Base-by-base conservation (phyloP, 2,113 vertebrate species). In the Bettongia penicillata region DNA sequence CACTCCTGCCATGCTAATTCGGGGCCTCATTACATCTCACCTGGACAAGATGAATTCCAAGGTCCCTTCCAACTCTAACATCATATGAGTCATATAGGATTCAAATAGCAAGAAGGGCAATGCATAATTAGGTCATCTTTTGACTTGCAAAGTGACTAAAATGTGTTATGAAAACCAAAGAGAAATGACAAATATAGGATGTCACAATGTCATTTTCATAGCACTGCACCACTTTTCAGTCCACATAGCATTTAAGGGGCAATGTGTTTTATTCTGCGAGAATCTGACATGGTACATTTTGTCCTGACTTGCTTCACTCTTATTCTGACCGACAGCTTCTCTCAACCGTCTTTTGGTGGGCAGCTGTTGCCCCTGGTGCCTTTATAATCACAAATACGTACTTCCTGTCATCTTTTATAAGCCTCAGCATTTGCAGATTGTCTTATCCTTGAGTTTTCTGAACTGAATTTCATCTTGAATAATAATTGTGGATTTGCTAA, bases 401-500 rank as follows among this genome's bases (percentile, higher is more conserved):
- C 7, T 0, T 95, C 89, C 96, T 98, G 96, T 97, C 98, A 98
- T 97, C 96, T 97, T 97, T 96, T 94, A 98, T 98, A 98, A 97
- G 96, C 97, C 91, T 97, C 95, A 97, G 95, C 95, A 98, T 93
- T 97, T 94, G 93, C 95, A 97, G 94, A 97, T 96, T 95, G 96
- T 96, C 96, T 96, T 97, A 96, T 96, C 96, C 93, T 97, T 97
- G 97, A 95, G 53, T 97, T 98, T 97, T 93, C 94, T 92, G 92
- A 97, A 94, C 92, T 97, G 96, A 97, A 97, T 96, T 98, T 97
- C 96, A 95, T 95, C 97, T 97, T 97, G 97, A 98, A 98, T 98
- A 97, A 96, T 98, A 98, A 97, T n/a, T 96, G 97, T 97, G 96
- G 94, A 97, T 98, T 97, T 98, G 97, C 95, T 97, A 94, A 96